Conservation (phyloP, 2,113 vertebrate genomes). For the Terrapene triunguis region DNA sequence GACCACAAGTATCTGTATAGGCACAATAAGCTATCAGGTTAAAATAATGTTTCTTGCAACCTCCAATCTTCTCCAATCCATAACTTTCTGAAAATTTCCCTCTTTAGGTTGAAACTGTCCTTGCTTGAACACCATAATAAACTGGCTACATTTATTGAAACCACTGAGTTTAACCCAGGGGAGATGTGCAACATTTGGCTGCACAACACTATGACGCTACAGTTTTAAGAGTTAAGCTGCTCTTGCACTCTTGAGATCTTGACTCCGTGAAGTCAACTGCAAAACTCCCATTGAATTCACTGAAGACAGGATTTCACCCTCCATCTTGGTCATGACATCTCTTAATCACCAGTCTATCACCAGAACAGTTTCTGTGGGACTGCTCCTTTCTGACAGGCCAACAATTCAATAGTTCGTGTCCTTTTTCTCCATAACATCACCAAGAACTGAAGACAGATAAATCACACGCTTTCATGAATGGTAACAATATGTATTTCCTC, state of each 20-base stretch:
- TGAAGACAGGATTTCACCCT: conserved; percentile 47
- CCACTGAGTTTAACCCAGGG: conserved; percentile 8
- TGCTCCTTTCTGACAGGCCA: conserved; percentile 39
- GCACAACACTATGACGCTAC: not conserved
- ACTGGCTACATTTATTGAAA: conserved; percentile 36
- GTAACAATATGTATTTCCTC: not conserved
- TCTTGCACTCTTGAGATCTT: conserved; percentile 10
- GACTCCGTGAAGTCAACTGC: conserved; percentile 4
- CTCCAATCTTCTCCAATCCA: not conserved
- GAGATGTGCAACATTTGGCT: conserved; percentile 36
- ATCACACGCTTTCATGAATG: not conserved
- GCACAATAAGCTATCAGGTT: not conserved
- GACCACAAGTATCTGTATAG: not conserved
- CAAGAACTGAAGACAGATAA: not conserved
- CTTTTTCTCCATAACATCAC: conserved; percentile 19
- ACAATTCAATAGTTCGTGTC: conserved; percentile 37
- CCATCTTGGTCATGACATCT: conserved; percentile 41
- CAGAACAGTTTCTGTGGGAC: not conserved
- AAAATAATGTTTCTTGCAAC: not conserved
- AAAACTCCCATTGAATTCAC: conserved; percentile 35
- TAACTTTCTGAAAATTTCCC: not conserved
- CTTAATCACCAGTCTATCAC: conserved; percentile 60
- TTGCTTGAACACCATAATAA: conserved; percentile 49
- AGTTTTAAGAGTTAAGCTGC: conserved; percentile 34
- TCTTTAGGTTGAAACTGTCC: conserved; percentile 35